Conservation (phyloP, 1,140 invertebrate genomes). For the Apocrypta bakeri region DNA sequence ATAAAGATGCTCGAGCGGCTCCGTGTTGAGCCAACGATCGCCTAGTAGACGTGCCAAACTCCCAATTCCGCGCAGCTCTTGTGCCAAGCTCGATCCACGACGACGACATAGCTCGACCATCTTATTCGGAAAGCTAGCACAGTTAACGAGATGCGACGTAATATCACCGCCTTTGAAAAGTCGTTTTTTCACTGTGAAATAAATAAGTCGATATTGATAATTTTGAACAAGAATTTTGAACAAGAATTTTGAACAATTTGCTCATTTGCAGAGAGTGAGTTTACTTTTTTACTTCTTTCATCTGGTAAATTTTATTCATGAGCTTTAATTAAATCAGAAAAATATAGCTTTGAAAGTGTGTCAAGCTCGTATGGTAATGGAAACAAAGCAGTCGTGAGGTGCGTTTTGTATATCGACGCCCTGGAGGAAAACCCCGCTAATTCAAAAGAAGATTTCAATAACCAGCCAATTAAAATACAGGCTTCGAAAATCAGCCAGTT, state of each 20-base stretch:
- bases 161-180: background rate
- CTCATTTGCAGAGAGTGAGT: no score
- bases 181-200: background rate
- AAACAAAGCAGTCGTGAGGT: background rate
- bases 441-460: no score
- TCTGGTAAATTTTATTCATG: no score
- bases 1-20: background rate
- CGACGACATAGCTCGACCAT: background rate
- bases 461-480: no score
- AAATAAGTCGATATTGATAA: background rate
- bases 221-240: no score
- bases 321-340: no score
- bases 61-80: constrained; percentile 5
- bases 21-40: constrained; percentile 26
- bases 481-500: no score
- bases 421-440: no score
- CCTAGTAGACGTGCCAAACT: background rate
- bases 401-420: background rate
- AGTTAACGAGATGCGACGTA: background rate
- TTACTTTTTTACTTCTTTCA: no score
- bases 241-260: no score
- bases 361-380: no score
- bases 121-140: background rate
- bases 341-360: no score
- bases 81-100: background rate